A percentile compares a stretch with the other conserved stretches of the same genome.
Evolutionary conservation across 2,797 vertebrate species (phyloP).

Genomic region (Hemitrygon akajei): DNA sequence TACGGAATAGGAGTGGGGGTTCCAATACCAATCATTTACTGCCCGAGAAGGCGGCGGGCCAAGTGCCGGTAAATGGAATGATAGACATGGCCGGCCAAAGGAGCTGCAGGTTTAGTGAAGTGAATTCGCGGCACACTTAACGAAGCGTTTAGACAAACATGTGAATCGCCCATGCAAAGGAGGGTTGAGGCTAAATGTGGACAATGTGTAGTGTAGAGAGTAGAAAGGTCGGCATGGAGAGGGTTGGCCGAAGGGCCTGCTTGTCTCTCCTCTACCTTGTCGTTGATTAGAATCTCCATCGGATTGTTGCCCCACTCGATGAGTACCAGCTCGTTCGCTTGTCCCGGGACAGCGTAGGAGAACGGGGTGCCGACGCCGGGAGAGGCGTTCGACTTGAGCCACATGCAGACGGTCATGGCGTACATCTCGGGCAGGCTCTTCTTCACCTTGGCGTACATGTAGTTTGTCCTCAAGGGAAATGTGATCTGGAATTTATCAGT

Average conservation of each 20-base stretch:
- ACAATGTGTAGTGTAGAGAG: too few species aligned
- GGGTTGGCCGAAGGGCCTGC: background rate
- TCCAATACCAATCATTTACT: background rate
- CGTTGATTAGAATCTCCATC: slow-evolving; percentile 97
- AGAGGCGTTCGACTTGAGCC: slow-evolving; percentile 88
- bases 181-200: too few species aligned
- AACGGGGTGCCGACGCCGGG: slow-evolving; percentile 91
- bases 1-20: too few species aligned
- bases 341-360: slow-evolving; percentile 85
- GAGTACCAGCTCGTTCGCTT: slow-evolving; percentile 88
- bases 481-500: slow-evolving; percentile 87
- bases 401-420: slow-evolving; percentile 88
- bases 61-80: too few species aligned
- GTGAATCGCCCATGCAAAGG: too few species aligned
- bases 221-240: too few species aligned
- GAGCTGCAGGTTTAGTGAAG: too few species aligned
- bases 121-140: too few species aligned
- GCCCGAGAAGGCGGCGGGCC: too few species aligned
- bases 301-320: slow-evolving; percentile 96
- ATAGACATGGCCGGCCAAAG: too few species aligned
- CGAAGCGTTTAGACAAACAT: too few species aligned
- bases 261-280: slow-evolving; percentile 69
- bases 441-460: slow-evolving; percentile 95
- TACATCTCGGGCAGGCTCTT: slow-evolving; percentile 94
- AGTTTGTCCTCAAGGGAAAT: slow-evolving; percentile 89